Evolutionary conservation across 2,113 vertebrate genomes (phyloP).

Genomic region (Mesitornis unicolor): DNA sequence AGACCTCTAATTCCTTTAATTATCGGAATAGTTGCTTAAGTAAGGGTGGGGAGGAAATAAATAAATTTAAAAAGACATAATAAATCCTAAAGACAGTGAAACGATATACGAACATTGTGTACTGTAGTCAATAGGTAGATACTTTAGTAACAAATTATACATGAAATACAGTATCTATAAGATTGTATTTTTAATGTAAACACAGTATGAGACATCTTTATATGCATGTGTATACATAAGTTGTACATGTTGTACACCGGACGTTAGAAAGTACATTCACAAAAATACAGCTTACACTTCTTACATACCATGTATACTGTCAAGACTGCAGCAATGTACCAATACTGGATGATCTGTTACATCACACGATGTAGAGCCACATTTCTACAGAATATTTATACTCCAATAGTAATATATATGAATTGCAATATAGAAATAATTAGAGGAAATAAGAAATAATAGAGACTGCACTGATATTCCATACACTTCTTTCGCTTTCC

Average conservation of each 20-base stretch:
- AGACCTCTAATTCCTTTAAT: not conserved
- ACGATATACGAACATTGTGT: not conserved
- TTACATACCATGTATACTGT: not conserved
- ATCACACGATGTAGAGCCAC: not conserved
- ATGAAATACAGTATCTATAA: not conserved
- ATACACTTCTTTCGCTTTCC: not conserved
- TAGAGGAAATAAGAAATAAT: not conserved
- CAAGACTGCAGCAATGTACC: not conserved
- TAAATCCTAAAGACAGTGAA: not conserved
- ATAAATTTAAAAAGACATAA: too few relatives aligned
- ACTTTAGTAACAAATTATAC: not conserved
- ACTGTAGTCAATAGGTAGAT: not conserved
- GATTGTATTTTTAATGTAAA: not conserved
- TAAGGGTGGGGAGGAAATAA: not conserved
- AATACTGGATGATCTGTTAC: not conserved
- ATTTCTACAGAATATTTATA: not conserved
- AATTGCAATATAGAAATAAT: not conserved
- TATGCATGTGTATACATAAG: fast-evolving
- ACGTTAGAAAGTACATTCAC: not conserved
- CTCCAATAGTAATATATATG: not conserved
- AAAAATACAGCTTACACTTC: not conserved
- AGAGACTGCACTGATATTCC: not conserved
- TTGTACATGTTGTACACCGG: not conserved
- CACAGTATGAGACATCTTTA: not conserved
- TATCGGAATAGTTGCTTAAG: not conserved